Evolutionary conservation across 1,140 invertebrate genomes (phyloP).

Genomic region (Riptortus pedestris): DNA sequence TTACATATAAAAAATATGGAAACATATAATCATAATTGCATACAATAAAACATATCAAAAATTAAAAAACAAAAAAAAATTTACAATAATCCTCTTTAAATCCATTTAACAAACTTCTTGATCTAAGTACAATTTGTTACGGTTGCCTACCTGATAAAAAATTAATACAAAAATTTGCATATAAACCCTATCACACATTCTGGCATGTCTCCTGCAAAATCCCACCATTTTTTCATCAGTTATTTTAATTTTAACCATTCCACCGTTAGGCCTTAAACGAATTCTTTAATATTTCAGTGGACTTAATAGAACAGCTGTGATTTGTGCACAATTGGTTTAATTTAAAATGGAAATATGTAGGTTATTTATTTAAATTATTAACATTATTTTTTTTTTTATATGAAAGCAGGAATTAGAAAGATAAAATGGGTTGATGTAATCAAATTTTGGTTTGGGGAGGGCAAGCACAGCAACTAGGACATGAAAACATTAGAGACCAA

Average conservation of each 20-base stretch:
- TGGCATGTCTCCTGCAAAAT: too few relatives aligned
- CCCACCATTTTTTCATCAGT: background rate
- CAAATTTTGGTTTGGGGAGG: too few relatives aligned
- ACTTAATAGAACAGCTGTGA: background rate
- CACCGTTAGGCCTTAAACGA: constrained; percentile 15
- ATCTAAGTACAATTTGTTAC: constrained; percentile 15
- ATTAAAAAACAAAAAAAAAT: background rate
- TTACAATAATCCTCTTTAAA: background rate
- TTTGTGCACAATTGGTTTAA: constrained; percentile 10
- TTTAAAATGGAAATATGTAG: too few relatives aligned
- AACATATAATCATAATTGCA: constrained; percentile 1
- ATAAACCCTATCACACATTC: constrained; percentile 17
- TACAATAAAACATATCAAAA: background rate
- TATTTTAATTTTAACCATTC: constrained; percentile 12
- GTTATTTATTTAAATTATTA: too few relatives aligned
- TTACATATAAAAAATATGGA: constrained; percentile 15
- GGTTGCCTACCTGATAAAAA: constrained; percentile 12
- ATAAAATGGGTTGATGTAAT: too few relatives aligned
- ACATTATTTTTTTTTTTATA: too few relatives aligned
- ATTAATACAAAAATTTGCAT: constrained; percentile 17
- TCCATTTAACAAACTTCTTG: background rate
- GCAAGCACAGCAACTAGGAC: background rate
- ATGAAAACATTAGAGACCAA: background rate
- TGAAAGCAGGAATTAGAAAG: too few relatives aligned
- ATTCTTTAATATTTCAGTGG: background rate